Percentiles rank a stretch among this genome's conserved stretches.
Conservation (phyloP, 2,797 vertebrate genomes). For the Smutsia gigantea region DNA sequence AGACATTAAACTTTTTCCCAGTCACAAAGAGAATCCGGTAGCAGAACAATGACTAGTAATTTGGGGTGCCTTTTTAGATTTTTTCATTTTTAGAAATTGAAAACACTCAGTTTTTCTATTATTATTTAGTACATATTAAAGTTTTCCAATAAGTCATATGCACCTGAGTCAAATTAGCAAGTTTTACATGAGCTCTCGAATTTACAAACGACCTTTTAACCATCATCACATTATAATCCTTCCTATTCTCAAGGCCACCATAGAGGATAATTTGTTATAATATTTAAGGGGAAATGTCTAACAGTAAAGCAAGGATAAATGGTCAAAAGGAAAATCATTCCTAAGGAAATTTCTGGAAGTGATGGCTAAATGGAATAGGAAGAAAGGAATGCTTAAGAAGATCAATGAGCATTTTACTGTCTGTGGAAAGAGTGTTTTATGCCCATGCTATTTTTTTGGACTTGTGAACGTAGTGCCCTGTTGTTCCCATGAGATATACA, state of each 20-base stretch:
- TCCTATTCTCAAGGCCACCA: neutral
- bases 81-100: conserved; percentile 23
- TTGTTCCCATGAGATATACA: neutral
- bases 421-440: neutral
- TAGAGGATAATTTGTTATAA: neutral
- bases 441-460: neutral
- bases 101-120: conserved; percentile 5
- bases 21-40: neutral
- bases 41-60: neutral
- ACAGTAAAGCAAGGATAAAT: neutral
- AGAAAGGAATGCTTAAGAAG: neutral
- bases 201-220: conserved; percentile 1
- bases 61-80: neutral
- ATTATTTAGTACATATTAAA: conserved; percentile 26
- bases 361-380: neutral
- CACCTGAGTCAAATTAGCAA: neutral
- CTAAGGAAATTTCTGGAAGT: neutral
- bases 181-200: conserved; percentile 17
- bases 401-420: neutral
- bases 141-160: conserved; percentile 15
- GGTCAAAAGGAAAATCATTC: neutral
- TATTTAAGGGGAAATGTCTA: neutral
- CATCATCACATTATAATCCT: neutral
- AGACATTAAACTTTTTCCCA: conserved; percentile 25
- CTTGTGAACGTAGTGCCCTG: neutral